Evolutionary conservation across 2,797 vertebrate species (phyloP), one percentile per base, ranked within the genome.

Genomic region (Remorina albescens): DNA sequence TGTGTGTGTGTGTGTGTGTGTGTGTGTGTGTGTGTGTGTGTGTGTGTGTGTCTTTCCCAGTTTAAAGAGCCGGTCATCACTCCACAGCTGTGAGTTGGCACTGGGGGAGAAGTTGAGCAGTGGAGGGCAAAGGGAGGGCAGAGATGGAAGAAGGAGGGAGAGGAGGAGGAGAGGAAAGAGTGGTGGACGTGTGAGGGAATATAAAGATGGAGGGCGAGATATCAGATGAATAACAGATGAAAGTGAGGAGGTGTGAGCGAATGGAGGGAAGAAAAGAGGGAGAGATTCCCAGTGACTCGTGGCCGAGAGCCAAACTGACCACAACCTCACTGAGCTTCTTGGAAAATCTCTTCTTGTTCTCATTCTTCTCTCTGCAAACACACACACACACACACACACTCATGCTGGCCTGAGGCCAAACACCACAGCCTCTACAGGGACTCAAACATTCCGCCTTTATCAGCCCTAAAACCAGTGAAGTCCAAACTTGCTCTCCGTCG

Each of bases 381-480:
- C 30, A 50, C 68, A 66, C 59, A 50, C 59, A 77, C 59, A 64
- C 39, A 78, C 36, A 63, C 44, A 42, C 62, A 62, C 66, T 64
- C 26, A 34, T 4, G 18, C 71, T 89, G 85, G 84, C 76, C 0
- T 18, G 28, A 34, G 60, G 68, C 89, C 87, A 88, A 86, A 18
- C 71, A 65, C 68, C 59, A 76, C 83, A 79, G 63, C 53, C 74
- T 57, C 2, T 65, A 44, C 56, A 83, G 67, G 58, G 60, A 41
- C 62, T 86, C 68, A 67, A 79, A 79, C 81, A 64, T 80, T 90
- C 78, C 67, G 60, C 32, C 72, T 86, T 81, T 72, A 88, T 85
- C 70, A 26, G 26, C 75, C 13, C n/a, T 51, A 41, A 76, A 85
- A 80, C 23, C n/a, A 74, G 62, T 0, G 44, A 70, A 65, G 57